A percentile compares a stretch with the other conserved stretches of the same genome.
Conservation (phyloP, 2,888 invertebrate genomes). For the Sarcophaga rosellei region DNA sequence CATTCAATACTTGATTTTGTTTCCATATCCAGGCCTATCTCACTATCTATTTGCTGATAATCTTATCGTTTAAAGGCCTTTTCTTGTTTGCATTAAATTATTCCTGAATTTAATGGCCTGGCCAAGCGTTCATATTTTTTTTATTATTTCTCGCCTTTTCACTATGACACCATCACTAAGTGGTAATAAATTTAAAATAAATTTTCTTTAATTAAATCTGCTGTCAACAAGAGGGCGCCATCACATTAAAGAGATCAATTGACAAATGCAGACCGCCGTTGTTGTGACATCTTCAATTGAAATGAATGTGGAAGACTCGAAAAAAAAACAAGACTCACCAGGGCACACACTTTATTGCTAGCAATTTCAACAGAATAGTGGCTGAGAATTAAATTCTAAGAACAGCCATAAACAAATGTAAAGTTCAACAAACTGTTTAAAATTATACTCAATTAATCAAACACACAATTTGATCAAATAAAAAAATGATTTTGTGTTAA, state of each 20-base stretch:
- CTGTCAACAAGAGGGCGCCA: conserved; percentile 34
- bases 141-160: too few relatives aligned
- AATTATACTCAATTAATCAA: not conserved
- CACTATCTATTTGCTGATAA: too few relatives aligned
- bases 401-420: too few relatives aligned
- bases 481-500: too few relatives aligned
- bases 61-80: too few relatives aligned
- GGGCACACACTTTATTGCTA: conserved; percentile 4
- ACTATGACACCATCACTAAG: not conserved
- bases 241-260: conserved; percentile 16
- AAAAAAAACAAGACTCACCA: not conserved
- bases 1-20: too few relatives aligned
- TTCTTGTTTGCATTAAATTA: too few relatives aligned
- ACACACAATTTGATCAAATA: not conserved
- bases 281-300: conserved; percentile 51
- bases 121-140: too few relatives aligned
- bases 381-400: too few relatives aligned
- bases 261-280: conserved; percentile 31
- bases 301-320: not conserved
- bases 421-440: not conserved
- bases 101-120: too few relatives aligned
- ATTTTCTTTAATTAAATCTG: conserved; percentile 8
- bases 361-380: not conserved
- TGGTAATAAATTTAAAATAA: not conserved
- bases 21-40: too few relatives aligned